These are phyloP conservation scores for Oenanthe melanoleuca DNA, from an alignment of 2,113 vertebrate genomes.

Conservation along the genomic window DNA sequence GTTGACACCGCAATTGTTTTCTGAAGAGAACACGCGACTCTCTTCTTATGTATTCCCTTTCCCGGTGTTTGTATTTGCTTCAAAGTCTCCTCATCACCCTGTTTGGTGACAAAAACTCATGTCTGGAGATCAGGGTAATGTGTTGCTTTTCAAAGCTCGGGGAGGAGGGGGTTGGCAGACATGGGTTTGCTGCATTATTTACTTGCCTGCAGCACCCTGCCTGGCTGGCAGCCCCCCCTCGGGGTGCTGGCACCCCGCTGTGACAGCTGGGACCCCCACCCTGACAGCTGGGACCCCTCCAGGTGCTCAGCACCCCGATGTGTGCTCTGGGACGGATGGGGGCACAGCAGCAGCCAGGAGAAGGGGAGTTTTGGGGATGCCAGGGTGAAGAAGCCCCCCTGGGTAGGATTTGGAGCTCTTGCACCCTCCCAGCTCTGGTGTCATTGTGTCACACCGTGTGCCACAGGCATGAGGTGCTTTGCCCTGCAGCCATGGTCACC, in stretches of 20 bases:
- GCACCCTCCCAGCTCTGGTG: too few relatives aligned
- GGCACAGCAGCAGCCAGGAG: background rate
- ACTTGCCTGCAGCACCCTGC: background rate
- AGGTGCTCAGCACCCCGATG: background rate
- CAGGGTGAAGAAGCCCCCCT: background rate
- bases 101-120: conserved; percentile 72
- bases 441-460: background rate
- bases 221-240: background rate
- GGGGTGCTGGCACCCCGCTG: background rate
- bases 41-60: conserved; percentile 68
- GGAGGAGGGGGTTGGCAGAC: conserved; percentile 46
- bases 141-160: conserved; percentile 61
- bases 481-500: accelerated
- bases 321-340: accelerated
- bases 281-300: background rate
- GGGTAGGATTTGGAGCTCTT: accelerated
- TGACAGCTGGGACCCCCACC: background rate
- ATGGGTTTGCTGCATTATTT: conserved; percentile 50
- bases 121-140: conserved; percentile 69
- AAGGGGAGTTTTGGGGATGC: accelerated
- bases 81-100: conserved; percentile 70
- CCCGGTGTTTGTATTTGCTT: conserved; percentile 62
- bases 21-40: conserved; percentile 65
- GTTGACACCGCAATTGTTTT: conserved; percentile 62
- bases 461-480: background rate